These are phyloP conservation scores for Lerista edwardsae DNA, from an alignment of 2,797 vertebrate genomes.

Conservation along the genomic window DNA sequence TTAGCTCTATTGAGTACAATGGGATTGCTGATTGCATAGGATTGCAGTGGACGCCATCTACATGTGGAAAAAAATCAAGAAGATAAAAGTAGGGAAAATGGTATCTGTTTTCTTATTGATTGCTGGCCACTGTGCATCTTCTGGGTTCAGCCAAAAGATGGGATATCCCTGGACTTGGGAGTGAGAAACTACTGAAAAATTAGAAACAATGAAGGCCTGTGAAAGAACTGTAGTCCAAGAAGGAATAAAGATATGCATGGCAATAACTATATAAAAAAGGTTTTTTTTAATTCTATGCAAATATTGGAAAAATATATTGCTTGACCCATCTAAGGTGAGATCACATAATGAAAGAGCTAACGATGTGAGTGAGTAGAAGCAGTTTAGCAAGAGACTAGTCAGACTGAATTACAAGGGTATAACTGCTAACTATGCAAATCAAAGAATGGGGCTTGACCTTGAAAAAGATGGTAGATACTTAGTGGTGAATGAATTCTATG, in stretches of 20 bases:
- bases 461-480: slow-evolving; percentile 16
- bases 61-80: not conserved
- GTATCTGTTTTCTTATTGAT: not conserved
- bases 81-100: not conserved
- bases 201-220: not conserved
- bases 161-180: not conserved
- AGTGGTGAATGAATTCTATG: not conserved
- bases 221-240: not conserved
- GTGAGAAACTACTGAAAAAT: not conserved
- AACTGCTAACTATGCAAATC: slow-evolving; percentile 22
- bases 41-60: too few species aligned
- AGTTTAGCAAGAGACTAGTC: not conserved
- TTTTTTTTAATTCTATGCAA: too few species aligned
- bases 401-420: not conserved
- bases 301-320: too few species aligned
- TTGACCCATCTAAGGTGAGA: not conserved
- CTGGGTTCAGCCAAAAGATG: not conserved
- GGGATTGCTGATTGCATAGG: too few species aligned
- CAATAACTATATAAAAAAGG: too few species aligned
- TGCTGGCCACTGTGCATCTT: not conserved
- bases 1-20: too few species aligned
- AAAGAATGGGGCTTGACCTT: slow-evolving; percentile 24
- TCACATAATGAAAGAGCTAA: not conserved
- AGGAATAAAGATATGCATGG: not conserved
- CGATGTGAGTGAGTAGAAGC: not conserved